phyloP scores from a whole-genome alignment of 2,888 invertebrate species.

The Hydriomena furcata region DNA sequence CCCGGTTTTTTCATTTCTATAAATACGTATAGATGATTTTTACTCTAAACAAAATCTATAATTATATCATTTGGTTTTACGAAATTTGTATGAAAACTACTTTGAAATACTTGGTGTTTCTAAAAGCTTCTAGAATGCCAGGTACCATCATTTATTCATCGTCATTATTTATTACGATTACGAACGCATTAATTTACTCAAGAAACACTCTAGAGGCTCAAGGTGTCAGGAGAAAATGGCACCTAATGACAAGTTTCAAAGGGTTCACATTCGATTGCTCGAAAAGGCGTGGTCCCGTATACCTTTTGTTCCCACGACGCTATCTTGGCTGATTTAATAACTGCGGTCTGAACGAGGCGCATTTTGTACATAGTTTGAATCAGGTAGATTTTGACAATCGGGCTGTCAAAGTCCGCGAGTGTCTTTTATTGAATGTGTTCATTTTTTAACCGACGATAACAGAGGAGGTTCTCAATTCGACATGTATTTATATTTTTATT shows the following conservation, averaged over 20 bases:
- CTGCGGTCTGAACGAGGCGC: slow-evolving; percentile 38
- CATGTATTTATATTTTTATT: no score
- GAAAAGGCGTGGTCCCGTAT: slow-evolving; percentile 36
- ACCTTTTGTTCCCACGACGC: slow-evolving; percentile 46
- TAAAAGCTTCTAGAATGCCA: background rate
- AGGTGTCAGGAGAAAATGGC: slow-evolving; percentile 40
- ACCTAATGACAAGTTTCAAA: slow-evolving; percentile 50
- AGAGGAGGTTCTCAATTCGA: no score
- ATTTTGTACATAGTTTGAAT: slow-evolving; percentile 38
- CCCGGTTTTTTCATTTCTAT: no score
- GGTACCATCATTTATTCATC: slow-evolving; percentile 27
- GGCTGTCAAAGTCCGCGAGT: background rate
- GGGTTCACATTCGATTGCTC: slow-evolving; percentile 52
- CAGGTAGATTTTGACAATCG: slow-evolving; percentile 15
- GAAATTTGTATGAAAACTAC: no score
- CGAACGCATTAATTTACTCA: slow-evolving; percentile 39
- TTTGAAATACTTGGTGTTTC: background rate
- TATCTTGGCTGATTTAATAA: slow-evolving; percentile 51
- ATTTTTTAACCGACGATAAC: no score
- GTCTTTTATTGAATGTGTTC: no score
- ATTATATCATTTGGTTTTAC: no score
- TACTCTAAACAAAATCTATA: no score
- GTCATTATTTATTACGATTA: slow-evolving; percentile 28
- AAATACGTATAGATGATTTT: no score
- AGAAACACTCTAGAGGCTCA: slow-evolving; percentile 26